Conservation (phyloP, 2,888 invertebrate genomes). For the Phengaris alcon region DNA sequence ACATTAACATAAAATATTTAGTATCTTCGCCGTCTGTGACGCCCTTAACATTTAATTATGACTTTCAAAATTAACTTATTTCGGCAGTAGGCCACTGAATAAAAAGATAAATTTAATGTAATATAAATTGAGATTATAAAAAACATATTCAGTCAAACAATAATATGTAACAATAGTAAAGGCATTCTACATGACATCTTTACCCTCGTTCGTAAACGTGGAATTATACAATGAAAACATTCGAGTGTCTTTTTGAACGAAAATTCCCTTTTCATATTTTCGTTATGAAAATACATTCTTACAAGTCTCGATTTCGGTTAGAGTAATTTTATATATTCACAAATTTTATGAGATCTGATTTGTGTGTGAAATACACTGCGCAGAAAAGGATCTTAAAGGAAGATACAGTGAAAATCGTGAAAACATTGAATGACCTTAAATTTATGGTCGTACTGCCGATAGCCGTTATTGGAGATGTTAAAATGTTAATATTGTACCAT, state of each 20-base stretch:
- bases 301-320: constrained; percentile 8
- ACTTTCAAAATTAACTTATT: too few species aligned
- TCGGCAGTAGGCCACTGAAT: background rate
- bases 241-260: background rate
- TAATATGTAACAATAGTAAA: background rate
- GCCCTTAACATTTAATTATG: too few species aligned
- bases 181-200: background rate
- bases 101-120: background rate
- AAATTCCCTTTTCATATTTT: constrained; percentile 1
- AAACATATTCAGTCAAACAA: background rate
- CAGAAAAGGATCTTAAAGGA: background rate
- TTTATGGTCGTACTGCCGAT: too few species aligned
- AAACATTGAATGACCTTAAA: too few species aligned
- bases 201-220: background rate
- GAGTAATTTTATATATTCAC: background rate
- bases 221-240: background rate
- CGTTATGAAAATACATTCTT: constrained; percentile 13
- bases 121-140: background rate
- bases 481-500: too few species aligned
- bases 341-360: background rate
- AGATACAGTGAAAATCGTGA: background rate
- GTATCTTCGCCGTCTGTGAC: too few species aligned
- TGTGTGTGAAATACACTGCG: background rate
- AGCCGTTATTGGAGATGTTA: too few species aligned
- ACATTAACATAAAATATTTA: too few species aligned